Percentiles rank a stretch among this genome's conserved stretches.
Conservation (phyloP, 2,797 vertebrate species). For the Hapalemur alaotrensis region DNA sequence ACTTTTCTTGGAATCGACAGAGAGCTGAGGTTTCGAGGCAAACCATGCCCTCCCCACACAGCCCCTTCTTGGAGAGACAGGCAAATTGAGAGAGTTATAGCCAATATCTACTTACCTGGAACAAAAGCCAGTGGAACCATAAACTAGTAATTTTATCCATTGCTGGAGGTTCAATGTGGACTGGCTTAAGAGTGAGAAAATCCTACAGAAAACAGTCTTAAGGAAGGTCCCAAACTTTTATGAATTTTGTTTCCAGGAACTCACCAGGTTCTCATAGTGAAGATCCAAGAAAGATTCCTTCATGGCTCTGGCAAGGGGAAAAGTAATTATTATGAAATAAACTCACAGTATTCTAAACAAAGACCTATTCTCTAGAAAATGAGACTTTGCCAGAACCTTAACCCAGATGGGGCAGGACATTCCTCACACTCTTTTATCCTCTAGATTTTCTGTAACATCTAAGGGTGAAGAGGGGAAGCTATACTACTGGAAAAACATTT, state of each 20-base stretch:
- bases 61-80: rapidly evolving
- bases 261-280: not conserved
- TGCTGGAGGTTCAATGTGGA: not conserved
- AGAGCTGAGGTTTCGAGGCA: not conserved
- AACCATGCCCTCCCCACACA: not conserved
- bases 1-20: not conserved
- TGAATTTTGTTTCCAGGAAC: not conserved
- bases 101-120: not conserved
- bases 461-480: not conserved
- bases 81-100: not conserved
- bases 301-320: not conserved
- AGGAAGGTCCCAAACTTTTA: too few species aligned
- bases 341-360: not conserved
- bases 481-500: not conserved
- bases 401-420: not conserved
- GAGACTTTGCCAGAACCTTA: not conserved
- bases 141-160: not conserved
- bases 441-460: not conserved
- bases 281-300: not conserved
- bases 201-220: not conserved
- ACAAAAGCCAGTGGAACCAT: not conserved
- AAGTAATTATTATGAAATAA: not conserved
- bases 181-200: not conserved
- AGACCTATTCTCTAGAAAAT: not conserved
- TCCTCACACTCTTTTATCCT: not conserved